A percentile compares a stretch with the other conserved stretches of the same genome.
Evolutionary conservation across 2,113 vertebrate species (phyloP).

Genomic region (Mastomys natalensis): DNA sequence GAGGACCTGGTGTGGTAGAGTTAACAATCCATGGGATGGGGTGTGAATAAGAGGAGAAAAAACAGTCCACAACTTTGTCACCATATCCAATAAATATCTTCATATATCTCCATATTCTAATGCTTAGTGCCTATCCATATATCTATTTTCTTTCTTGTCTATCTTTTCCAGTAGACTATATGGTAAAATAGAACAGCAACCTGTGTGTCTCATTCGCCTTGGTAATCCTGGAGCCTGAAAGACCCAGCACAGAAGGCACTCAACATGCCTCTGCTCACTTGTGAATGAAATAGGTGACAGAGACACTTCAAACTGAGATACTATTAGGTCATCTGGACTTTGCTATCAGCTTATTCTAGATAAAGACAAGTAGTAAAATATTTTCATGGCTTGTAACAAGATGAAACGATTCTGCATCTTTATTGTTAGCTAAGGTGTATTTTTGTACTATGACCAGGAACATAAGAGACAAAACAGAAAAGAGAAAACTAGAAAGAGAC

Average conservation of each 20-base stretch:
- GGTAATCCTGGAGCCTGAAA: background rate
- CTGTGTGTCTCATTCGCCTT: background rate
- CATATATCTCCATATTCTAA: background rate
- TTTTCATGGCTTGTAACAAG: background rate
- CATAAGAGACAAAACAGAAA: background rate
- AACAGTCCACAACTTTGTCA: background rate
- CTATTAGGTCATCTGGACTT: background rate
- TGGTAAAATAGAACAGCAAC: background rate
- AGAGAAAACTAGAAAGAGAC: background rate
- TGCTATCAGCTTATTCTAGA: background rate
- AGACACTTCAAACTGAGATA: no score
- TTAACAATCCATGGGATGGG: background rate
- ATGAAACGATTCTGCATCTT: background rate
- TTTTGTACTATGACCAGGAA: background rate
- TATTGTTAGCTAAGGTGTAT: background rate
- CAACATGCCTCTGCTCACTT: background rate
- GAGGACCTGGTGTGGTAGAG: background rate
- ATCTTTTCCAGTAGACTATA: background rate
- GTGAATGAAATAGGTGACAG: accelerated
- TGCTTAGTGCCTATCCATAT: background rate
- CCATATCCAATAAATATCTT: background rate
- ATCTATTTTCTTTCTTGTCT: background rate
- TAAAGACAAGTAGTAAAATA: background rate
- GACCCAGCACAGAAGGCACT: background rate
- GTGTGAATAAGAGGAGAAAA: background rate